Evolutionary conservation across 1,140 invertebrate species (phyloP).

Genomic region (Trachymyrmex septentrionalis): DNA sequence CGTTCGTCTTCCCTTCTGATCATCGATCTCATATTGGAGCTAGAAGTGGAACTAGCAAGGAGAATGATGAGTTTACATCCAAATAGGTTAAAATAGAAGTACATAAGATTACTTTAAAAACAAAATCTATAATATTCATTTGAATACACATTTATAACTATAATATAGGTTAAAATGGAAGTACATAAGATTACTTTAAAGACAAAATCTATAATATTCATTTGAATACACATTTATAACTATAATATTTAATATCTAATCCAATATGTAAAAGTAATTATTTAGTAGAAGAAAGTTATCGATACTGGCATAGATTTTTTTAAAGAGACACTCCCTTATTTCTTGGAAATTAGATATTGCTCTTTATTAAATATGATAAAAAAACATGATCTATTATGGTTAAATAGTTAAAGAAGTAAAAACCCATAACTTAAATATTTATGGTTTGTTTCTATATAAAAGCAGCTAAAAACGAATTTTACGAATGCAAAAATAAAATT

Average conservation of each 20-base stretch:
- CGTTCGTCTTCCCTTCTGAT: constrained; percentile 16
- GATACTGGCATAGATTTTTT: no score
- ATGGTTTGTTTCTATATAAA: no score
- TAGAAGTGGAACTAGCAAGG: background rate
- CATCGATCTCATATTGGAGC: constrained; percentile 30
- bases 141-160: background rate
- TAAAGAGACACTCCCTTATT: no score
- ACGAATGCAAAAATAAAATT: no score
- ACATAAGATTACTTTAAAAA: constrained; percentile 11
- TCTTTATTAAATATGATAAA: no score
- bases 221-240: constrained; percentile 16
- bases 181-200: constrained; percentile 10
- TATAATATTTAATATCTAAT: background rate
- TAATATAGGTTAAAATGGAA: constrained; percentile 34
- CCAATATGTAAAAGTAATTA: background rate
- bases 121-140: constrained; percentile 20
- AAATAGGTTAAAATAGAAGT: constrained; percentile 34
- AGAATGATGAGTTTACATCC: constrained; percentile 25
- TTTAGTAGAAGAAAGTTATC: background rate
- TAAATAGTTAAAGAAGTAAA: no score
- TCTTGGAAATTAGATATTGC: no score
- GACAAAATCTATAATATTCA: constrained; percentile 10
- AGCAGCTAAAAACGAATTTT: no score
- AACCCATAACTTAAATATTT: no score
- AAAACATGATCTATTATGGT: no score